Evolutionary conservation across 2,113 vertebrate genomes (phyloP), one percentile per base, ranked within the genome.

Genomic region (Anarhynchus alexandrinus): DNA sequence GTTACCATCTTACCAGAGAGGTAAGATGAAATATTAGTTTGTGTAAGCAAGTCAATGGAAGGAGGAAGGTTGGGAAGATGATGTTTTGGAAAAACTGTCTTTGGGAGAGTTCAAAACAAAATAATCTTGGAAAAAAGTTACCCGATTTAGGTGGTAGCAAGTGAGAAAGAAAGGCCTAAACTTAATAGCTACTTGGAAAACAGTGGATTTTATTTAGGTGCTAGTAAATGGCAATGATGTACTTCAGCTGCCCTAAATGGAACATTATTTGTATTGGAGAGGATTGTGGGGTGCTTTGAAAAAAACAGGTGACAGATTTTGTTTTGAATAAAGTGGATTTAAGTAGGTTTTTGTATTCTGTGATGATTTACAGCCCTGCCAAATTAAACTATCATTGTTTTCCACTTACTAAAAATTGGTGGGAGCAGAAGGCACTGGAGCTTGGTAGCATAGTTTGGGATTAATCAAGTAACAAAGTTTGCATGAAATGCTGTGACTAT

Each of bases 321-420:
- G 2, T 12, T 72, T 52, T 57, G 26, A 49, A 42, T 59, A 36
- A 54, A 52, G 27, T 58, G 9, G 13, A 12, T 40, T 86, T 55
- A 23, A 81, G 16, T 67, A n/a, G 11, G 1, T 27, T 26, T 58
- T 58, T 84, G 1, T 19, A 7, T 8, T 58, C 58, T 42, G 10
- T 64, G 66, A 51, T 45, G 43, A 45, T 45, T 19, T 45, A 19
- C 45, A 8, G 45, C 45, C 45, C 45, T 45, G 45, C 45, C 17
- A 19, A 45, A 45, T 45, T 45, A 59, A 52, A 18, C 42, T 0
- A 1, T 23, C 8, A 3, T 5, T 52, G 6, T 51, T 88, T 30
- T 67, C 27, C 51, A 51, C 15, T 62, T 54, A 2, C 0, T 74
- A 38, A 25, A 47, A 64, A 10, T 12, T 0, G 1, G 4, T 57